Conservation (phyloP, 2,797 vertebrate genomes). For the Potorous gilbertii region DNA sequence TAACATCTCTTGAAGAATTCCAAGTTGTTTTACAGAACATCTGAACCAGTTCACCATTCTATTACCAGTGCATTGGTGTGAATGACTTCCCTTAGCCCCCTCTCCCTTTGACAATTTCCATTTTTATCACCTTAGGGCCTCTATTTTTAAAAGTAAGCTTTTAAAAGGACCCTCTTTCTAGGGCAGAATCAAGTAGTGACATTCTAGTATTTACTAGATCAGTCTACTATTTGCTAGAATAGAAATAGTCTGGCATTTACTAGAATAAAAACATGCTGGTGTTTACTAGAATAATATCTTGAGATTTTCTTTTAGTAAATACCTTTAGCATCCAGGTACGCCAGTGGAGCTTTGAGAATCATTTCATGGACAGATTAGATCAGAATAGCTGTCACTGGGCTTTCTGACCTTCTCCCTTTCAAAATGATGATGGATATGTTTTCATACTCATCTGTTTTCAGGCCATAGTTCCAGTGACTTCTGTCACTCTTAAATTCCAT, state of each 20-base stretch:
- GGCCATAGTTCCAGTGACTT: neutral
- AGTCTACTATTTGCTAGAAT: neutral
- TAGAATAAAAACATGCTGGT: neutral
- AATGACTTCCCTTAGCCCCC: neutral
- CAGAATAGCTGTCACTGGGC: neutral
- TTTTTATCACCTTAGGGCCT: neutral
- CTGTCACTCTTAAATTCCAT: neutral
- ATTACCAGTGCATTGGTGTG: neutral
- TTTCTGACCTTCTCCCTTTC: slow-evolving; percentile 3
- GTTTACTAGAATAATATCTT: neutral
- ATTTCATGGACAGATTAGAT: slow-evolving; percentile 20
- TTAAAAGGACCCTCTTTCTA: neutral
- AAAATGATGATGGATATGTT: slow-evolving; percentile 9
- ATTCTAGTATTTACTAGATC: neutral
- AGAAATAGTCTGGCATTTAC: neutral
- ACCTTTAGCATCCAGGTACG: neutral
- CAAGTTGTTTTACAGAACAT: neutral
- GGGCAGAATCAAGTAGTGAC: neutral
- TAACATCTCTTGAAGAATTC: neutral
- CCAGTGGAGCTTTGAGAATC: neutral
- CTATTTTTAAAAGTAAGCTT: neutral
- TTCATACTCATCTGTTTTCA: neutral
- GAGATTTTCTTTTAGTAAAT: neutral
- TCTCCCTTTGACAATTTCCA: neutral
- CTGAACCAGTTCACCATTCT: neutral